These are phyloP conservation scores for Petrolisthes manimaculis DNA, from an alignment of 2,888 invertebrate genomes.

Conservation along the genomic window DNA sequence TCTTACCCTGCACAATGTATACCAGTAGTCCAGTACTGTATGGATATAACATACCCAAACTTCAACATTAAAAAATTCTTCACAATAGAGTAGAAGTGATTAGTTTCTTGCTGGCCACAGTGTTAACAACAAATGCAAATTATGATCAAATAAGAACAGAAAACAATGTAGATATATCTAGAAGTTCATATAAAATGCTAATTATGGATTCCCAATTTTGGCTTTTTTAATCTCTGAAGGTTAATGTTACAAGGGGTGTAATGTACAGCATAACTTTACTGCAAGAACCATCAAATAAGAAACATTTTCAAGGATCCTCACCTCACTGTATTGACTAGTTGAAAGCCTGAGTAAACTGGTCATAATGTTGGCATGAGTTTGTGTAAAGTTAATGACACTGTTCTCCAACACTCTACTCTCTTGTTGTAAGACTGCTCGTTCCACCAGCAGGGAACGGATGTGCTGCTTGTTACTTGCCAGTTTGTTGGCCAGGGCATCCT, in stretches of 20 bases:
- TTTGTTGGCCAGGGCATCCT: conserved; percentile 54
- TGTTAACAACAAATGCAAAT: too few species aligned
- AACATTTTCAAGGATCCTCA: conserved; percentile 68
- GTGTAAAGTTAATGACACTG: conserved; percentile 53
- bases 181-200: too few species aligned
- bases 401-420: conserved; percentile 72
- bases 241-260: not conserved
- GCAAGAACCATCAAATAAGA: not conserved
- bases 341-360: conserved; percentile 76
- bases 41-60: too few species aligned
- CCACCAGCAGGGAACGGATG: conserved; percentile 76
- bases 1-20: too few species aligned
- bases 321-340: conserved; percentile 79
- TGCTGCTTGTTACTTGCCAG: conserved; percentile 67
- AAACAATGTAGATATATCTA: too few species aligned
- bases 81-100: too few species aligned
- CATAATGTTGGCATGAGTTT: conserved; percentile 72
- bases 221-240: not conserved
- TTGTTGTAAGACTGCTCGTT: conserved; percentile 79
- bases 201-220: too few species aligned
- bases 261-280: not conserved
- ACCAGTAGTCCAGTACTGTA: too few species aligned
- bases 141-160: too few species aligned
- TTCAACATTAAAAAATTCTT: too few species aligned
- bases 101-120: too few species aligned